Percentiles rank a stretch among this genome's conserved stretches.
Evolutionary conservation across 2,888 invertebrate genomes (phyloP).

Genomic region (Hetaerina titia): DNA sequence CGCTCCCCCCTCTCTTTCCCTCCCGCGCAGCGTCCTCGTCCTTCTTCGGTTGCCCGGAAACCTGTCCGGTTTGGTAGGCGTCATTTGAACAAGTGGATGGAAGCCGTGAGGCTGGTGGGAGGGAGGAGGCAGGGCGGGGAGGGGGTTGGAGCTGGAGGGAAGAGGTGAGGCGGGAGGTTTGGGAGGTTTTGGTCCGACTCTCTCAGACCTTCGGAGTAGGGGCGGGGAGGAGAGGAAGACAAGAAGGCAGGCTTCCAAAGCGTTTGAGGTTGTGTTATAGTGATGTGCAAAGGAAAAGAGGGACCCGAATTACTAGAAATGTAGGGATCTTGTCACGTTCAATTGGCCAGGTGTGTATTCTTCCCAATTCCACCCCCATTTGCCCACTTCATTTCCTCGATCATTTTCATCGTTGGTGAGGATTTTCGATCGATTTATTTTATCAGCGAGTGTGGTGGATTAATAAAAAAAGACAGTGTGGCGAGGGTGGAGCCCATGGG

Average conservation of each 20-base stretch:
- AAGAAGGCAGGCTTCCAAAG: background rate
- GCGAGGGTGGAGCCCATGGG: too few species aligned
- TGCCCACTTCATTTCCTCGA: background rate
- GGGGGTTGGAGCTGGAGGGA: background rate
- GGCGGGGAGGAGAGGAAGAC: background rate
- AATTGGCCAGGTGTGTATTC: background rate
- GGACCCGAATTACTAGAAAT: background rate
- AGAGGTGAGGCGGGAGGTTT: background rate
- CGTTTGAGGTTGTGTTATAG: background rate
- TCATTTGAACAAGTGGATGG: slow-evolving; percentile 53
- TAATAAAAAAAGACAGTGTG: background rate
- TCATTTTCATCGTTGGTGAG: background rate
- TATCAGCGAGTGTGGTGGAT: background rate
- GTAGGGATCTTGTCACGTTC: background rate
- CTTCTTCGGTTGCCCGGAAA: slow-evolving; percentile 63
- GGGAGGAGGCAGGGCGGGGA: background rate
- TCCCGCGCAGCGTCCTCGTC: slow-evolving; percentile 7
- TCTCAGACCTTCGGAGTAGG: too few species aligned
- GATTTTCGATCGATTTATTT: slow-evolving; percentile 40
- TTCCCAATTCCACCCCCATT: background rate
- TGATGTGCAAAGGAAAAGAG: background rate
- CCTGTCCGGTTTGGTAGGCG: slow-evolving; percentile 50
- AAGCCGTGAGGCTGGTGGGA: background rate
- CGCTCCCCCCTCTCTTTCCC: background rate
- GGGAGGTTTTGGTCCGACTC: background rate